phyloP scores from a whole-genome alignment of 2,797 vertebrate genomes.

The Eulemur coronatus region DNA sequence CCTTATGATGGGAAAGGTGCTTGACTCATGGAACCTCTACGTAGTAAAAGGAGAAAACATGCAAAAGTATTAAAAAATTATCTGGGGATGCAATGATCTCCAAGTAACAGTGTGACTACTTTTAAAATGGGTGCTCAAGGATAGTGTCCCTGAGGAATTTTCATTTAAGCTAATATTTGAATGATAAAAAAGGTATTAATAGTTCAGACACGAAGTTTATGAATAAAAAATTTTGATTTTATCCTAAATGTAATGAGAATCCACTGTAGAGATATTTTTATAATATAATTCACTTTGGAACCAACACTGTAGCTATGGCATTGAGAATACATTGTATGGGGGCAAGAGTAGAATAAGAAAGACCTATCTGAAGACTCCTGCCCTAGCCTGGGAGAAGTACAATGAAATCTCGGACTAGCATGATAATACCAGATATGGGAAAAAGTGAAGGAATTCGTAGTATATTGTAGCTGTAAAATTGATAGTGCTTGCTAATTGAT shows the following conservation, averaged over 20 bases:
- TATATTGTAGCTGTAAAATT: background rate
- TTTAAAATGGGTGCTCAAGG: background rate
- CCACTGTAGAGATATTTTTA: background rate
- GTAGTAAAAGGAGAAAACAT: background rate
- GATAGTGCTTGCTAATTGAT: background rate
- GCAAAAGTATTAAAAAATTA: background rate
- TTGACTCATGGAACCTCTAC: background rate
- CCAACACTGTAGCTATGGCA: background rate
- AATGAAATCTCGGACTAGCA: background rate
- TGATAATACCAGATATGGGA: background rate
- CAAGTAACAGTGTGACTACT: background rate
- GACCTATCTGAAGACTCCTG: background rate
- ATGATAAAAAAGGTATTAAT: background rate
- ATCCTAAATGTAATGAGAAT: background rate
- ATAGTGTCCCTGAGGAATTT: background rate
- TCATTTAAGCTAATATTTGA: background rate
- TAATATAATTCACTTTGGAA: background rate
- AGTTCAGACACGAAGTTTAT: background rate
- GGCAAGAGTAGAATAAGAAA: background rate
- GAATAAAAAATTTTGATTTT: background rate
- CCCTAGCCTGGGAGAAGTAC: background rate
- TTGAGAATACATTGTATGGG: background rate
- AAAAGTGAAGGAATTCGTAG: background rate
- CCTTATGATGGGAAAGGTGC: background rate
- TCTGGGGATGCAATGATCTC: background rate